Conservation (phyloP, 2,888 invertebrate species). For the Cosmopolites sordidus region DNA sequence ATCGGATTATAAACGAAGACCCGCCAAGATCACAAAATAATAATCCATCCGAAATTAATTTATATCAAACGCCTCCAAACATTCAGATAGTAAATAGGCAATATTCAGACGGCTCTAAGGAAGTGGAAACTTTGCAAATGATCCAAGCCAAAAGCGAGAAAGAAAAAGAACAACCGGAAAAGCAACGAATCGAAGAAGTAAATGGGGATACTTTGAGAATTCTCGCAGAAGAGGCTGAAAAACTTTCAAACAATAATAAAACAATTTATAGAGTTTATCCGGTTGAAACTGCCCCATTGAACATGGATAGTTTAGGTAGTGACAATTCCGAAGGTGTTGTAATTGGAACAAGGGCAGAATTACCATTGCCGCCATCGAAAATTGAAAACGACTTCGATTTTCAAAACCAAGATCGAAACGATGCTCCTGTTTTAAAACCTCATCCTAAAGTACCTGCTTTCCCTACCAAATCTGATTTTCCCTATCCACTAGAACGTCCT, state of each 20-base stretch:
- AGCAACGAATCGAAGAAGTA: conserved; percentile 2
- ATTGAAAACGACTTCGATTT: conserved; percentile 41
- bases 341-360: conserved; percentile 54
- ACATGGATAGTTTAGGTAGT: conserved; percentile 48
- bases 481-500: conserved; percentile 61
- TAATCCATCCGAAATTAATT: conserved; percentile 34
- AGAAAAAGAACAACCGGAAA: conserved; percentile 35
- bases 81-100: conserved; percentile 49
- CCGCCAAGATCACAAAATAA: conserved; percentile 22
- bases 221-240: conserved; percentile 21
- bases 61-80: conserved; percentile 47
- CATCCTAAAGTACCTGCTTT: conserved; percentile 41
- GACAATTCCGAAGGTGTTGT: conserved; percentile 55
- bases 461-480: conserved; percentile 57
- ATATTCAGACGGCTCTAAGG: conserved; percentile 49
- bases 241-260: conserved; percentile 39
- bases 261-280: conserved; percentile 57
- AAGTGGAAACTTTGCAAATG: conserved; percentile 66
- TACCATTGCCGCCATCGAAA: conserved; percentile 46
- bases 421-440: conserved; percentile 48
- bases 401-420: conserved; percentile 48
- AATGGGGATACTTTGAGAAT: conserved; percentile 24
- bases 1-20: conserved; percentile 37
- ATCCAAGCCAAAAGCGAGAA: conserved; percentile 55
- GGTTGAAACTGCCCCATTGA: conserved; percentile 53